Base-by-base conservation (phyloP, 2,888 invertebrate genomes). In the Hypomecis punctinalis region DNA sequence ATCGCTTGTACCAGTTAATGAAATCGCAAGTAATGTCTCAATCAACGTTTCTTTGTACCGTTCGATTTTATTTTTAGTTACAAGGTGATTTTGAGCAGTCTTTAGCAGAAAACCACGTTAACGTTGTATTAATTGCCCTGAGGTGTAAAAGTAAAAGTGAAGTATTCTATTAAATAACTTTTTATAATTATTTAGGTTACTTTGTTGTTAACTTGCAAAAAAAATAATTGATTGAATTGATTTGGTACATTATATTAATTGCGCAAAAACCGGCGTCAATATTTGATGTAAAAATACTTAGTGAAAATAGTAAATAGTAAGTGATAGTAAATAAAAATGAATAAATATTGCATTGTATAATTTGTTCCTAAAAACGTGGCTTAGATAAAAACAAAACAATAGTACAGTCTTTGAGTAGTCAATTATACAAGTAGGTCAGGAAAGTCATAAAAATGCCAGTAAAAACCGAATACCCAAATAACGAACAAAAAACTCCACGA, bases 1-100 rank as follows among this genome's bases (percentile, higher is more conserved):
- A 9, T 5, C 23, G 63, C 72, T 63, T 65, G 73, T 80, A 77
- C 73, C 11, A 39, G 43, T 52, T 63, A 81, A 81, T 68, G 83
- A 87, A 86, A 87, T 77, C 74, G 82, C 77, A 72, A 85, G 82
- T 82, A 79, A 79, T 79, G 76, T 76, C 82, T 74, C 80, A 79
- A 85, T 83, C 77, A 76, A 76, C 68, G 71, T 70, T 74, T 78
- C 78, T 79, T 78, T 73, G 76, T 71, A 69, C 73, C 69, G 62
- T 67, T 70, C 62, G 33, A n/a, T 59, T 66, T 66, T 64, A 48
- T 63, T 62, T 54, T 67, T 68, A 55, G 36, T 60, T 58, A 47
- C 10, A 47, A 54, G 33, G 51, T 35, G 5, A 53, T 42, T 59
- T 47, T 45, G 10, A 33, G 36, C 39, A 36, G 40, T 58, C 59